Conservation (phyloP, 2,888 invertebrate species). For the Schrankia costaestrigalis region DNA sequence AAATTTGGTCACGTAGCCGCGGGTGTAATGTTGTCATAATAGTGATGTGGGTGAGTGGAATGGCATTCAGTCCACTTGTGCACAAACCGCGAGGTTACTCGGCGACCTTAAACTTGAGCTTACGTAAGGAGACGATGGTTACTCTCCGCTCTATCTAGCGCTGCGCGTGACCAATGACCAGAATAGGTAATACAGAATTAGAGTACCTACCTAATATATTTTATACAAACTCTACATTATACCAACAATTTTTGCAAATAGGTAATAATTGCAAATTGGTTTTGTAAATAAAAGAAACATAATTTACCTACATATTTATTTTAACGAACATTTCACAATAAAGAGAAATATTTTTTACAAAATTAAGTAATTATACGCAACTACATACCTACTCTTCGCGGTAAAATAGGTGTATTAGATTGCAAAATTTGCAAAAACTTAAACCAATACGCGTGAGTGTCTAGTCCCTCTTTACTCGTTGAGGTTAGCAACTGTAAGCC, state of each 20-base stretch:
- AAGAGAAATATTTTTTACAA: slow-evolving; percentile 1
- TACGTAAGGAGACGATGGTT: slow-evolving; percentile 44
- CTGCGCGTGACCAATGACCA: slow-evolving; percentile 11
- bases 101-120: slow-evolving; percentile 67
- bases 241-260: too few relatives aligned
- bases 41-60: slow-evolving; percentile 21
- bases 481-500: slow-evolving; percentile 72
- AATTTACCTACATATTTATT: too few relatives aligned
- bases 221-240: too few relatives aligned
- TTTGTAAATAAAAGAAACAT: too few relatives aligned
- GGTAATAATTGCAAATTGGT: too few relatives aligned
- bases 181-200: too few relatives aligned
- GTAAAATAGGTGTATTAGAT: slow-evolving; percentile 3
- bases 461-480: slow-evolving; percentile 53
- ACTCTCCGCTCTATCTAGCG: slow-evolving; percentile 24
- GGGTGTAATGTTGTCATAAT: slow-evolving; percentile 19
- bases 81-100: slow-evolving; percentile 29
- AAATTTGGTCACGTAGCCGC: slow-evolving; percentile 19
- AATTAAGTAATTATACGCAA: background rate
- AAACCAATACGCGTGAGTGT: slow-evolving; percentile 18
- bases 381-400: too few relatives aligned
- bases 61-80: slow-evolving; percentile 32
- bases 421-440: slow-evolving; percentile 19
- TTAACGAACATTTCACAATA: too few relatives aligned
- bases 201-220: too few relatives aligned